Evolutionary conservation across 2,797 vertebrate species (phyloP).

Genomic region (Pangasius larnaudii): DNA sequence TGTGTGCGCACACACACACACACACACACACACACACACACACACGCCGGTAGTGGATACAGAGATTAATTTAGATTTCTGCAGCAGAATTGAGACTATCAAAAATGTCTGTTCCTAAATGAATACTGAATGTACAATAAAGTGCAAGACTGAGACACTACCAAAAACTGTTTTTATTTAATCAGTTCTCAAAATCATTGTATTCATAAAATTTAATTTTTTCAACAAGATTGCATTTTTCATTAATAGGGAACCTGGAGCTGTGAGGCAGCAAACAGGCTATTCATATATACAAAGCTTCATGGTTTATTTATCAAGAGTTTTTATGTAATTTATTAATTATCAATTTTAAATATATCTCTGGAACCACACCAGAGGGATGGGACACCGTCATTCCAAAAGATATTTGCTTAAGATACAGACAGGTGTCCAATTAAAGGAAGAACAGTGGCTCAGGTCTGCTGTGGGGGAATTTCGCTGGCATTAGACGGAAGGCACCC

Average conservation of each 20-base stretch:
- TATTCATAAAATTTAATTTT: no score
- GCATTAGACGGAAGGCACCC: neutral
- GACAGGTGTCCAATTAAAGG: neutral
- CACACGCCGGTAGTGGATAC: conserved; percentile 1
- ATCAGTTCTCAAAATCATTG: neutral
- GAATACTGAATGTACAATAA: neutral
- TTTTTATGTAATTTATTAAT: neutral
- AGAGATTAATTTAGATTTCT: neutral
- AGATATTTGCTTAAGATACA: no score
- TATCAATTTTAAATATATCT: neutral
- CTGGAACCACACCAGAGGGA: neutral
- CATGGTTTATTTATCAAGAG: neutral
- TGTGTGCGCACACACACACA: conserved; percentile 26
- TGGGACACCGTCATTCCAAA: neutral
- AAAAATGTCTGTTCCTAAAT: neutral
- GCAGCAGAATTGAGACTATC: neutral
- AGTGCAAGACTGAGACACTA: neutral
- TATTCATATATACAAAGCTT: no score
- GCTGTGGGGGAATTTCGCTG: neutral
- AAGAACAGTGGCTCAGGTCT: neutral
- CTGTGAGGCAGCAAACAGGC: neutral
- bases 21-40: conserved; percentile 7
- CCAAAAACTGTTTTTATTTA: neutral
- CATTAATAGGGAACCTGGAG: neutral
- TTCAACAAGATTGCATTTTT: neutral